Evolutionary conservation across 2,888 invertebrate genomes (phyloP).

Genomic region (Cephus rjabovi): DNA sequence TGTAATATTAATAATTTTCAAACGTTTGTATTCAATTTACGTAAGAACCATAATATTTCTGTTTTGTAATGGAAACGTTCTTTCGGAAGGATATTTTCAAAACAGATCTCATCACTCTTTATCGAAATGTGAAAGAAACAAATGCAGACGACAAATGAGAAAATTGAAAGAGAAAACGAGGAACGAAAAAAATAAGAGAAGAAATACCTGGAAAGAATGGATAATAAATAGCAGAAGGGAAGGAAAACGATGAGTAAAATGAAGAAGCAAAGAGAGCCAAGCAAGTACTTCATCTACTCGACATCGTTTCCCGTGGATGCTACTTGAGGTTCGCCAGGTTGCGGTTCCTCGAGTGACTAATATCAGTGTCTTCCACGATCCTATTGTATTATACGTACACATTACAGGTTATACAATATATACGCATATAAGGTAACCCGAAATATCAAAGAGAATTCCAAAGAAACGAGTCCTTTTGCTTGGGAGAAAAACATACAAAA

Average conservation of each 20-base stretch:
- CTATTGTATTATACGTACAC: neutral
- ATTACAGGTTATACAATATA: neutral
- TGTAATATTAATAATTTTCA: neutral
- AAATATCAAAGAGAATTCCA: neutral
- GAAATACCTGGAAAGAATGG: neutral
- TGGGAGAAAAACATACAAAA: neutral
- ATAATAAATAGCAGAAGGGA: conserved; percentile 8
- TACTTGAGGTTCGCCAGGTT: conserved; percentile 4
- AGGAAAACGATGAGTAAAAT: neutral
- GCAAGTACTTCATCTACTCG: neutral
- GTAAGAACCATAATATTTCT: neutral
- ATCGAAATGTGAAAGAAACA: neutral
- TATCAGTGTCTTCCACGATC: neutral
- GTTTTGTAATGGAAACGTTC: neutral
- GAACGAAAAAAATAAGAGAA: conserved; percentile 5
- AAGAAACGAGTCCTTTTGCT: neutral
- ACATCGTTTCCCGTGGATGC: neutral
- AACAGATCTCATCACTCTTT: neutral
- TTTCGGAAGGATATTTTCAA: neutral
- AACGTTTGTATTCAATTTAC: neutral
- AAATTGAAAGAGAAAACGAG: neutral
- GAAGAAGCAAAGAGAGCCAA: neutral
- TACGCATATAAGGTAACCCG: neutral
- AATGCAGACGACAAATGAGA: neutral
- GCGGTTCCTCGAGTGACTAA: neutral